These are phyloP conservation scores for Tribolium castaneum DNA, from an alignment of 1,140 invertebrate species.

Conservation along the genomic window DNA sequence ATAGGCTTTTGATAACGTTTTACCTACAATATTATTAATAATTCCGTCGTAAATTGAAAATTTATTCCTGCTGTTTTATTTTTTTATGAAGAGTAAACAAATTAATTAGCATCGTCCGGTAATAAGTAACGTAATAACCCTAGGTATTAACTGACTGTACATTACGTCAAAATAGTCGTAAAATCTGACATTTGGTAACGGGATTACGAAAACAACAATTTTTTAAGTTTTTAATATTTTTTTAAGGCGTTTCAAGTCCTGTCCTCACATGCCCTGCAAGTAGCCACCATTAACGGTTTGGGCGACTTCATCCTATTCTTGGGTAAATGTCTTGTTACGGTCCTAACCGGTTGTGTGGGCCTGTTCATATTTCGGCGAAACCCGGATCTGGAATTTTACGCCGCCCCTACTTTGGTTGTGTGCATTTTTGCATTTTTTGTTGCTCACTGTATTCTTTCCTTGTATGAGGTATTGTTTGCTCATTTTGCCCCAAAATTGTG, in stretches of 20 bases:
- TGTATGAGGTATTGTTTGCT: slow-evolving; percentile 83
- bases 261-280: slow-evolving; percentile 85
- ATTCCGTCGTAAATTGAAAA: no score
- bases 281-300: slow-evolving; percentile 92
- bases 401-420: slow-evolving; percentile 87
- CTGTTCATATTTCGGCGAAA: slow-evolving; percentile 81
- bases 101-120: no score
- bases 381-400: slow-evolving; percentile 80
- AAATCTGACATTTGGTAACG: no score
- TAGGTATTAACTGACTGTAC: no score
- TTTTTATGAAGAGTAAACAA: no score
- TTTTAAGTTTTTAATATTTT: slow-evolving; percentile 43
- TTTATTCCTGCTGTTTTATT: no score
- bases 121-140: no score
- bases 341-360: slow-evolving; percentile 78
- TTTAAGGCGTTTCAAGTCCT: slow-evolving; percentile 86
- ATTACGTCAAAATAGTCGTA: no score
- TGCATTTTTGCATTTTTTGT: slow-evolving; percentile 93
- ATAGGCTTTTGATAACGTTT: no score
- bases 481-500: not conserved
- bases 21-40: no score
- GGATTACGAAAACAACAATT: slow-evolving; percentile 9
- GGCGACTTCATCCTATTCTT: slow-evolving; percentile 95
- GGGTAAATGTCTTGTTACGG: slow-evolving; percentile 90
- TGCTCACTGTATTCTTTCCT: slow-evolving; percentile 90